phyloP scores from a whole-genome alignment of 2,113 vertebrate species.

The Elephas maximus region DNA sequence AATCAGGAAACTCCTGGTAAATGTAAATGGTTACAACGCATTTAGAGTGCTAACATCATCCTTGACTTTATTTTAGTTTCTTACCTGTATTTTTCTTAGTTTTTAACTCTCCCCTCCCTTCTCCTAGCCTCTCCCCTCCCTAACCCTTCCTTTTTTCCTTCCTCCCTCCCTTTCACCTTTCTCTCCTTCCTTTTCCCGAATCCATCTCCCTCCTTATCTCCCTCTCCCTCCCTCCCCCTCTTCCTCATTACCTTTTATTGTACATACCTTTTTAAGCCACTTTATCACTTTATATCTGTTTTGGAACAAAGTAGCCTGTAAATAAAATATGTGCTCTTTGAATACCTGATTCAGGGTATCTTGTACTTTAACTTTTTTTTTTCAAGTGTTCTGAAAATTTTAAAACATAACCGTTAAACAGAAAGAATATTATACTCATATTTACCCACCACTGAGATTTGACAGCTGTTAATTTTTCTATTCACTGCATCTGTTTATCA shows the following conservation, averaged over 20 bases:
- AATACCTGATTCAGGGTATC: neutral
- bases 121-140: too few species aligned
- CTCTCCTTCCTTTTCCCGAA: too few species aligned
- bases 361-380: neutral
- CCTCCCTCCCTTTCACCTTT: too few species aligned
- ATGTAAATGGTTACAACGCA: neutral
- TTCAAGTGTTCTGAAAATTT: slow-evolving; percentile 37
- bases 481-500: neutral
- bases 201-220: too few species aligned
- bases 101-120: too few species aligned
- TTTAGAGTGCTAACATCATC: neutral
- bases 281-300: slow-evolving; percentile 43
- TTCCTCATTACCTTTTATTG: neutral
- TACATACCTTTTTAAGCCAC: slow-evolving; percentile 3
- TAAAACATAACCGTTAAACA: neutral
- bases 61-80: slow-evolving; percentile 3
- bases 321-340: neutral
- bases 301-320: slow-evolving; percentile 8
- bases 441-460: neutral
- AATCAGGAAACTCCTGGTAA: neutral
- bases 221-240: too few species aligned
- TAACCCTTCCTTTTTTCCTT: too few species aligned
- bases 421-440: neutral
- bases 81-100: neutral
- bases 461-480: neutral